Percentiles rank a stretch among this genome's conserved stretches.
phyloP scores from a whole-genome alignment of 2,113 vertebrate genomes.

The Corythaixoides concolor region DNA sequence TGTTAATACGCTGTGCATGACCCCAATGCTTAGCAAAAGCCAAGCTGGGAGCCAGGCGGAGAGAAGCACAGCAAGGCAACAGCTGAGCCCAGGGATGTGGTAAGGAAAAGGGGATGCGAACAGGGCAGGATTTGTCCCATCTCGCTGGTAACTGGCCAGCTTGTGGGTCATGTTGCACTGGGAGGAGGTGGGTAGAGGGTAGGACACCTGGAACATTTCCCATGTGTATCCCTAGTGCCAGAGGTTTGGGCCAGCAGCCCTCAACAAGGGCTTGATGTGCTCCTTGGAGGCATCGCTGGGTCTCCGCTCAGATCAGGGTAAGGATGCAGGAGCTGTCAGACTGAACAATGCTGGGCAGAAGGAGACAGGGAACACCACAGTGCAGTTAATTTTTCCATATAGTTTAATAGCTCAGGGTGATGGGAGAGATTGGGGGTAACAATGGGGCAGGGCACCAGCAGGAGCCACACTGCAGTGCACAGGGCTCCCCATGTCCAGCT shows the following conservation, averaged over 20 bases:
- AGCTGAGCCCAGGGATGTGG: not conserved
- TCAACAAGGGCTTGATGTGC: not conserved
- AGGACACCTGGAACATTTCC: not conserved
- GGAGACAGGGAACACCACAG: not conserved
- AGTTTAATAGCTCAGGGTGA: not conserved
- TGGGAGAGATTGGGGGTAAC: not conserved
- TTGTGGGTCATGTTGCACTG: not conserved
- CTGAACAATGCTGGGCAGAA: not conserved
- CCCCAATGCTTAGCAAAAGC: not conserved
- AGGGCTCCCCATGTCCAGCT: not conserved
- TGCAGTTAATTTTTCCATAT: not conserved
- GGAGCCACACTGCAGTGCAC: not conserved
- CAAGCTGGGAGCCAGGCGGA: constrained; percentile 17
- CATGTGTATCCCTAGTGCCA: too few species aligned
- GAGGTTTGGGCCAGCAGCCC: not conserved
- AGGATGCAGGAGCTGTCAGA: not conserved
- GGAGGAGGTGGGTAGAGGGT: not conserved
- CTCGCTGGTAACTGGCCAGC: not conserved
- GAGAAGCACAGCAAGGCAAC: not conserved
- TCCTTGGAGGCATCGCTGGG: not conserved
- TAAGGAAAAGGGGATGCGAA: not conserved
- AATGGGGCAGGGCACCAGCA: not conserved
- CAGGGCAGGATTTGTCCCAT: not conserved
- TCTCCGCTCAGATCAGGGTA: not conserved
- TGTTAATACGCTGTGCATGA: constrained; percentile 46